phyloP scores from a whole-genome alignment of 1,140 invertebrate genomes.

The Laodelphax striatellus region DNA sequence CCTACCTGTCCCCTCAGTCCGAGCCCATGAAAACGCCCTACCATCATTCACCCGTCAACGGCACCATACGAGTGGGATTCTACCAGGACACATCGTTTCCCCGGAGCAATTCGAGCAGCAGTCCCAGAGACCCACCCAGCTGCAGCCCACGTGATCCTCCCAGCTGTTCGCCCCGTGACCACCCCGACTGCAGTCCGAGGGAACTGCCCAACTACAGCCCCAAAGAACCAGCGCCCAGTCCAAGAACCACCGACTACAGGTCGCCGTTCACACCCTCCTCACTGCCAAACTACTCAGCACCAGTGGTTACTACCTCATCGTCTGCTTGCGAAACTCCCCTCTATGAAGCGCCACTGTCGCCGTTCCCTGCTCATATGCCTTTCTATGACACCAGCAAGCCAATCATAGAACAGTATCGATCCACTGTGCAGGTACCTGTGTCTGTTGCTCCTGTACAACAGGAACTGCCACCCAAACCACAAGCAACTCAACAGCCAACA shows the following conservation, averaged over 20 bases:
- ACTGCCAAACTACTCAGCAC: constrained; percentile 10
- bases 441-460: not conserved
- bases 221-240: constrained; percentile 12
- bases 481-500: too few relatives aligned
- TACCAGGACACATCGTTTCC: constrained; percentile 60
- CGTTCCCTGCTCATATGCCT: constrained; percentile 17
- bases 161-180: constrained; percentile 17
- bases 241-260: constrained; percentile 14
- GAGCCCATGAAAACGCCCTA: constrained; percentile 49
- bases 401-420: constrained; percentile 15
- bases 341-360: constrained; percentile 12
- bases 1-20: constrained; percentile 48
- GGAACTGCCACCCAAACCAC: too few relatives aligned
- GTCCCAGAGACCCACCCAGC: constrained; percentile 23
- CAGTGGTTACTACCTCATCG: constrained; percentile 3
- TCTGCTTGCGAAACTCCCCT: not conserved
- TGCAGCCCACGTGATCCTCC: constrained; percentile 24
- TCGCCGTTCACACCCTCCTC: constrained; percentile 8
- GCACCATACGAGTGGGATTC: constrained; percentile 60
- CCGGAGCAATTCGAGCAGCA: constrained; percentile 54
- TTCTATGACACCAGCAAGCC: constrained; percentile 17
- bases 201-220: constrained; percentile 17
- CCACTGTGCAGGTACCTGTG: not conserved
- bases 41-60: constrained; percentile 50
- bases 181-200: constrained; percentile 19